phyloP scores from a whole-genome alignment of 2,888 invertebrate genomes.

The Rhopalosiphum nymphaeae region DNA sequence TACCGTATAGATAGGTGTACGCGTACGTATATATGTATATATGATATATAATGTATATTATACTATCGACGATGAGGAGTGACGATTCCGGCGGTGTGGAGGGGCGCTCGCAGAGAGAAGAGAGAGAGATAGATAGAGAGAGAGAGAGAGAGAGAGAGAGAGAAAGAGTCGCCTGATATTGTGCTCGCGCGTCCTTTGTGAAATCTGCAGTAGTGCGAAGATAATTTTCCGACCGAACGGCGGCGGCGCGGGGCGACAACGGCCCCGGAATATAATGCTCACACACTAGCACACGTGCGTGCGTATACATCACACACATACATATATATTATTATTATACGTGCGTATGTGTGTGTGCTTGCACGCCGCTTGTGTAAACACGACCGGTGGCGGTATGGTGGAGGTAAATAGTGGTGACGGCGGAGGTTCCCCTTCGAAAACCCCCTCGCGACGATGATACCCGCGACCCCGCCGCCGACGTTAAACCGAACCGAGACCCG shows the following conservation, averaged over 20 bases:
- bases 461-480: neutral
- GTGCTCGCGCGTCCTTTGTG: conserved; percentile 48
- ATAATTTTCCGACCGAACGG: conserved; percentile 64
- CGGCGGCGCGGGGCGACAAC: conserved; percentile 22
- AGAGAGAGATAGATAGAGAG: neutral
- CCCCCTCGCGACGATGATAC: neutral
- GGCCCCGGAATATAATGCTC: conserved; percentile 48
- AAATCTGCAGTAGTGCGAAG: conserved; percentile 57
- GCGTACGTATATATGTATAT: neutral
- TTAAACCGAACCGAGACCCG: neutral
- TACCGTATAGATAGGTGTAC: neutral
- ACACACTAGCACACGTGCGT: neutral
- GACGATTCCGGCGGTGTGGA: neutral
- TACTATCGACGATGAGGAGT: neutral
- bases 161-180: neutral
- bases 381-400: conserved; percentile 45
- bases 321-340: neutral
- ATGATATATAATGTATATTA: neutral
- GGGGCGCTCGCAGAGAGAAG: neutral
- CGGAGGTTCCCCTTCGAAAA: conserved; percentile 28
- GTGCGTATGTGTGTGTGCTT: neutral
- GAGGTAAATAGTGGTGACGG: neutral
- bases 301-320: neutral
- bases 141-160: neutral
- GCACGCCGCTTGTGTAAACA: conserved; percentile 59